phyloP scores from a whole-genome alignment of 2,797 vertebrate genomes.

The Potorous gilbertii region DNA sequence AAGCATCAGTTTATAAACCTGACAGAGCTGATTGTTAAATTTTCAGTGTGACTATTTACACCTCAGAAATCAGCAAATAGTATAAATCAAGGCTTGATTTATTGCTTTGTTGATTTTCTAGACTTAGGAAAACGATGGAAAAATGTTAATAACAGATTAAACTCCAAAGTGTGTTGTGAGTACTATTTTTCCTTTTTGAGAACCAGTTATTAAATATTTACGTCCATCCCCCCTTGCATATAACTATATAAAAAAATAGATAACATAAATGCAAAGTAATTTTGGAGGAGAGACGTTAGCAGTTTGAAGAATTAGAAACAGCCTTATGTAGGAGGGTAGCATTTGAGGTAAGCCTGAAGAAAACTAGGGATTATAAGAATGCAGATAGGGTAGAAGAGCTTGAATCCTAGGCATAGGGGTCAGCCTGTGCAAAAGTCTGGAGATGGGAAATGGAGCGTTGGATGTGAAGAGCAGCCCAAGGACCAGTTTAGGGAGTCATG shows the following conservation, averaged over 20 bases:
- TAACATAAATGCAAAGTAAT: not conserved
- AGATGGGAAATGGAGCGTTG: not conserved
- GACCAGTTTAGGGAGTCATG: not conserved
- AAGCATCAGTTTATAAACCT: not conserved
- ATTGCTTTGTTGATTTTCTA: not conserved
- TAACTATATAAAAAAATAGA: not conserved
- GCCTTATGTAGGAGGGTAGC: not conserved
- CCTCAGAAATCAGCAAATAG: not conserved
- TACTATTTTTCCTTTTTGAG: not conserved
- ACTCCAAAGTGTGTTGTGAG: not conserved
- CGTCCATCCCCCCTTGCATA: not conserved
- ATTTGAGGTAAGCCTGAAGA: not conserved
- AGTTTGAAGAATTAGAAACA: not conserved
- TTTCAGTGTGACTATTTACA: not conserved
- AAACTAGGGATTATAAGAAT: not conserved
- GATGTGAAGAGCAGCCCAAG: not conserved
- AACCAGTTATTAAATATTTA: not conserved
- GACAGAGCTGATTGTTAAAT: not conserved
- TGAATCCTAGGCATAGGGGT: not conserved
- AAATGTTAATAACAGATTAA: not conserved
- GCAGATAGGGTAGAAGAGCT: not conserved
- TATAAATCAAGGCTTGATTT: not conserved
- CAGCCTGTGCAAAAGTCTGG: not conserved
- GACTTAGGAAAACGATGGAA: not conserved
- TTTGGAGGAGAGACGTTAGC: not conserved